Percentiles rank a stretch among this genome's conserved stretches.
These are phyloP conservation scores for Dorcus hopei DNA, from an alignment of 2,888 invertebrate species.

Conservation along the genomic window DNA sequence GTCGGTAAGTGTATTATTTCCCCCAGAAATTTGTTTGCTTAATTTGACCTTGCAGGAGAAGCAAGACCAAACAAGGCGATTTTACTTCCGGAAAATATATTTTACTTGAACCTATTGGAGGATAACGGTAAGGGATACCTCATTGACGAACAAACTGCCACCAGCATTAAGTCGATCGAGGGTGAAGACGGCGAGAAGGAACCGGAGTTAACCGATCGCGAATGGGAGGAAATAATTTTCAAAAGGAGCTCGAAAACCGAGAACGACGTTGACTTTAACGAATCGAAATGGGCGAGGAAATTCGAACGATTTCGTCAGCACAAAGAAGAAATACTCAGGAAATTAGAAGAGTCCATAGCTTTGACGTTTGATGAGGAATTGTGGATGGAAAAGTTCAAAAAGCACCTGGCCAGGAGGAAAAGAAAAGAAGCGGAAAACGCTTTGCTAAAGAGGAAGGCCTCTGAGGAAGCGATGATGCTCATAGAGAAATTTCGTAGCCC, in stretches of 20 bases:
- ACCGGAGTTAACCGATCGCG: conserved; percentile 12
- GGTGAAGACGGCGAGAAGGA: not conserved
- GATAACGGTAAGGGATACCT: conserved; percentile 33
- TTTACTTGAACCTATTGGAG: conserved; percentile 33
- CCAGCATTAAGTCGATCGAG: not conserved
- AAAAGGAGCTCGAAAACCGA: conserved; percentile 30
- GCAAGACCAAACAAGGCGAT: conserved; percentile 30
- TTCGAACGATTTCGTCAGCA: conserved; percentile 19
- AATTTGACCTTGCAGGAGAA: not conserved
- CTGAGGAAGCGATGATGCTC: conserved; percentile 3
- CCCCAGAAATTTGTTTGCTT: not conserved
- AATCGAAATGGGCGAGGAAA: conserved; percentile 25
- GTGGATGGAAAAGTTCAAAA: conserved; percentile 20
- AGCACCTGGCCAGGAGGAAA: conserved; percentile 13
- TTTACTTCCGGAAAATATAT: conserved; percentile 38
- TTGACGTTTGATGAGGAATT: conserved; percentile 18
- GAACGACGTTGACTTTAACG: conserved; percentile 22
- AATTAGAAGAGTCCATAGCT: conserved; percentile 11
- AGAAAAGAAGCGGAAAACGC: conserved; percentile 13
- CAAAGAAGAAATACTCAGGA: conserved; percentile 13
- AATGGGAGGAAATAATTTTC: conserved; percentile 35
- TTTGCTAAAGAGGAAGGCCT: conserved; percentile 8
- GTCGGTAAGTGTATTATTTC: conserved; percentile 39
- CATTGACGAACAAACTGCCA: not conserved
- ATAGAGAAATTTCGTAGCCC: conserved; percentile 19